Percentiles rank a stretch among this genome's conserved stretches.
Evolutionary conservation across 2,888 invertebrate species (phyloP).

Genomic region (Netelia inedita): DNA sequence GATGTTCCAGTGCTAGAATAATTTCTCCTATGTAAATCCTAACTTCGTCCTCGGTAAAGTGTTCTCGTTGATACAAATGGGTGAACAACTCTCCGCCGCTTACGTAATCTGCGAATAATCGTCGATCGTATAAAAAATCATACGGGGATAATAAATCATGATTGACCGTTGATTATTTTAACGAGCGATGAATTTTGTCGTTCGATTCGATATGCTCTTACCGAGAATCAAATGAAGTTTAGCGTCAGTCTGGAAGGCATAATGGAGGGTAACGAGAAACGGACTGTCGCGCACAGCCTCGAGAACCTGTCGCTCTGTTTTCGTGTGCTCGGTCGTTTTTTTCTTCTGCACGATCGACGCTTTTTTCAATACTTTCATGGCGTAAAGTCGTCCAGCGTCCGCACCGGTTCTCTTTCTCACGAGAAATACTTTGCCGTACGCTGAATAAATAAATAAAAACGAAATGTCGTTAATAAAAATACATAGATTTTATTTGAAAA

Average conservation of each 20-base stretch:
- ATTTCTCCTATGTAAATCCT: slow-evolving; percentile 98
- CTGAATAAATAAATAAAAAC: slow-evolving; percentile 86
- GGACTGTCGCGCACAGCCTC: slow-evolving; percentile 98
- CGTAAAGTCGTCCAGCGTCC: slow-evolving; percentile 96
- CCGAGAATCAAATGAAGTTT: slow-evolving; percentile 98
- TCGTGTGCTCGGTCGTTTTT: slow-evolving; percentile 98
- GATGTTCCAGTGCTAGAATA: slow-evolving; percentile 96
- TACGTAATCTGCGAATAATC: slow-evolving; percentile 93
- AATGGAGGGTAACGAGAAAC: slow-evolving; percentile 98
- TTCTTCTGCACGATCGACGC: slow-evolving; percentile 97
- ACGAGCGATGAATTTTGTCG: background rate
- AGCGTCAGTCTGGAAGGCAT: slow-evolving; percentile 99
- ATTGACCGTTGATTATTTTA: background rate
- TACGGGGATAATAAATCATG: slow-evolving; percentile 24
- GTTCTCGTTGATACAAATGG: slow-evolving; percentile 97
- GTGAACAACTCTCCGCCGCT: slow-evolving; percentile 99
- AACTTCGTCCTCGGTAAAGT: slow-evolving; percentile 96
- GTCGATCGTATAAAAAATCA: slow-evolving; percentile 12
- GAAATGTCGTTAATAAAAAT: background rate
- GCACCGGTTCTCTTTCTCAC: slow-evolving; percentile 95
- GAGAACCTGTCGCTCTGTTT: slow-evolving; percentile 98
- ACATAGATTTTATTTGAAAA: background rate
- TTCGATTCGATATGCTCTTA: slow-evolving; percentile 85
- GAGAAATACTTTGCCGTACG: slow-evolving; percentile 98
- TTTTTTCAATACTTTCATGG: slow-evolving; percentile 99